phyloP scores from a whole-genome alignment of 2,113 vertebrate genomes.

The Eurypyga helias region DNA sequence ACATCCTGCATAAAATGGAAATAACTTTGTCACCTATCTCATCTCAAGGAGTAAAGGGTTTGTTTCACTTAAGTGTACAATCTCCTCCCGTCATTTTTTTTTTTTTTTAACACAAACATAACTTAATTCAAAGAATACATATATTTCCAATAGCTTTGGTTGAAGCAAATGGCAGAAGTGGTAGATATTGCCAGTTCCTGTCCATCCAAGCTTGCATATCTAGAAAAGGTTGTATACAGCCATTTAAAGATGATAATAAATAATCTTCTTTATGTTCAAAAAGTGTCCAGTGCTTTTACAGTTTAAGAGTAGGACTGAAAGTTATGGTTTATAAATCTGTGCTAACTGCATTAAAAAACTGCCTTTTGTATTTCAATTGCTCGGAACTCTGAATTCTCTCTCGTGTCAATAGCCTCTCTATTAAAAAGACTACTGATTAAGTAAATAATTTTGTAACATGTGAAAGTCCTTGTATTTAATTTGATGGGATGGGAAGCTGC shows the following conservation, averaged over 20 bases:
- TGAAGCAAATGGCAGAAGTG: neutral
- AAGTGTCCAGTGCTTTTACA: neutral
- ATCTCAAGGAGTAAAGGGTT: neutral
- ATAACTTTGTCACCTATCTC: neutral
- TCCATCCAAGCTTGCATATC: neutral
- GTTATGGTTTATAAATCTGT: neutral
- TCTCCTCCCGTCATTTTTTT: rapidly evolving
- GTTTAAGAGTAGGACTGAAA: neutral
- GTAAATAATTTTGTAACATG: conserved; percentile 76
- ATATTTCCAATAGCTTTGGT: neutral
- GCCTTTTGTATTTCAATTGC: neutral
- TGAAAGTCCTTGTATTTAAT: conserved; percentile 80
- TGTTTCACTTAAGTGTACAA: neutral
- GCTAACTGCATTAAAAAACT: neutral
- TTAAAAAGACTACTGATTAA: conserved; percentile 53
- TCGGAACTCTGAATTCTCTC: conserved; percentile 12
- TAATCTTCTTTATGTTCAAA: neutral
- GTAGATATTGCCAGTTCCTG: neutral
- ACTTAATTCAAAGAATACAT: neutral
- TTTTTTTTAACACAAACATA: neutral
- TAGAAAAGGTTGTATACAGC: neutral
- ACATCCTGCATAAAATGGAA: neutral
- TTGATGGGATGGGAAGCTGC: conserved; percentile 23
- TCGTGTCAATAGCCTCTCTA: conserved; percentile 38
- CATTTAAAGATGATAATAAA: neutral